Evolutionary conservation across 1,140 invertebrate genomes (phyloP).

Genomic region (Pseudomyrmex gracilis): DNA sequence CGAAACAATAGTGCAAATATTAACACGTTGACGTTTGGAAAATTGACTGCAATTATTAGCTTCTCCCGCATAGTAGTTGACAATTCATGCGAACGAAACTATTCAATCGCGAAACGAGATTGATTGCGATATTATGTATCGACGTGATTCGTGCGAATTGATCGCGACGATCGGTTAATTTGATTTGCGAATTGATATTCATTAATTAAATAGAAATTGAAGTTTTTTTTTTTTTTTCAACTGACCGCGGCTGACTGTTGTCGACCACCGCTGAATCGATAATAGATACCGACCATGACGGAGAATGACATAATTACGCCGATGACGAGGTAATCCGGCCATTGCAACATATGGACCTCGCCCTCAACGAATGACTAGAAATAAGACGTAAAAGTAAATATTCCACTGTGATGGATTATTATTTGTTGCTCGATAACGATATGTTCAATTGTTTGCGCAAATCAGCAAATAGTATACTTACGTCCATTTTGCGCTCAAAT

Average conservation of each 20-base stretch:
- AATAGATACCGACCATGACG: conserved; percentile 91
- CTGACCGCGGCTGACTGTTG: conserved; percentile 93
- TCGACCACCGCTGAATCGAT: conserved; percentile 93
- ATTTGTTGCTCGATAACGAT: neutral
- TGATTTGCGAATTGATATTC: conserved; percentile 21
- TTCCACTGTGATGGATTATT: neutral
- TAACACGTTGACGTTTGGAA: conserved; percentile 21
- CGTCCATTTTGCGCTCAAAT: conserved; percentile 63
- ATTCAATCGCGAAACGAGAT: conserved; percentile 62
- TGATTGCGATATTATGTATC: conserved; percentile 44
- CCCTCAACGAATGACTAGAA: neutral
- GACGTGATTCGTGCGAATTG: conserved; percentile 44
- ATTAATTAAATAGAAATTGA: conserved; percentile 63
- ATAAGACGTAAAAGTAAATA: neutral
- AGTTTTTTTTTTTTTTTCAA: conserved; percentile 56
- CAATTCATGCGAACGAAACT: conserved; percentile 22
- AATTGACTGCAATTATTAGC: conserved; percentile 33
- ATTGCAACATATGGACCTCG: conserved; percentile 67
- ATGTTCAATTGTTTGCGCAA: neutral
- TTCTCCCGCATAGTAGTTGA: conserved; percentile 43
- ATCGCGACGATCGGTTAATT: conserved; percentile 16
- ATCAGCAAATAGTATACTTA: conserved; percentile 52
- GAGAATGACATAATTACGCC: conserved; percentile 78
- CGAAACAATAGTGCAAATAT: conserved; percentile 48
- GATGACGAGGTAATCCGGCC: conserved; percentile 80